A percentile compares a stretch with the other conserved stretches of the same genome.
Evolutionary conservation across 2,797 vertebrate species (phyloP).

Genomic region (Channallabes apus): DNA sequence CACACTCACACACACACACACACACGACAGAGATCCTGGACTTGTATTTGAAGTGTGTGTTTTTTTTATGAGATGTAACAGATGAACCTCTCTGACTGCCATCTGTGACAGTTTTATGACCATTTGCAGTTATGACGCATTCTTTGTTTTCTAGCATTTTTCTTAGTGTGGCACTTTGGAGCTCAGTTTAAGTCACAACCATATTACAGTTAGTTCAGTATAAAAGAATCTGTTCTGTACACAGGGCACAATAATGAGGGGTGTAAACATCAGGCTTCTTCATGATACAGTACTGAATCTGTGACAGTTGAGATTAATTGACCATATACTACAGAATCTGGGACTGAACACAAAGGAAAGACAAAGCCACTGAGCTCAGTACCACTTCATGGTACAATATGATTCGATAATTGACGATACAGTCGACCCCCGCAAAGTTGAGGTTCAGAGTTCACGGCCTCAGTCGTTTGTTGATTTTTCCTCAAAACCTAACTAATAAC

Average conservation of each 20-base stretch:
- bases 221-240: neutral
- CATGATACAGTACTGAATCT: neutral
- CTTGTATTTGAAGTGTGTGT: conserved; percentile 25
- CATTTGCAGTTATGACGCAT: conserved; percentile 17
- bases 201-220: neutral
- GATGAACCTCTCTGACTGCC: neutral
- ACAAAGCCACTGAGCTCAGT: neutral
- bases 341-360: neutral
- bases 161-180: neutral
- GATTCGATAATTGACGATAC: neutral
- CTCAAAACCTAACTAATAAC: no score
- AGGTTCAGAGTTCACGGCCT: no score
- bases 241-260: neutral
- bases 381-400: neutral
- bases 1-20: conserved; percentile 5
- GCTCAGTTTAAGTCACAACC: neutral
- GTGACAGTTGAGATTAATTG: neutral
- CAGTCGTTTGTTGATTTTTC: no score
- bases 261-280: neutral
- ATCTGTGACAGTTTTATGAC: conserved; percentile 20
- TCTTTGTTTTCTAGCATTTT: conserved; percentile 10
- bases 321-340: neutral
- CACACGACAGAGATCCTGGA: neutral
- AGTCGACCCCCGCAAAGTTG: no score
- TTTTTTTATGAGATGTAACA: conserved; percentile 23